These are phyloP conservation scores for Dendroctonus ponderosae DNA, from an alignment of 1,140 invertebrate genomes.

Conservation along the genomic window DNA sequence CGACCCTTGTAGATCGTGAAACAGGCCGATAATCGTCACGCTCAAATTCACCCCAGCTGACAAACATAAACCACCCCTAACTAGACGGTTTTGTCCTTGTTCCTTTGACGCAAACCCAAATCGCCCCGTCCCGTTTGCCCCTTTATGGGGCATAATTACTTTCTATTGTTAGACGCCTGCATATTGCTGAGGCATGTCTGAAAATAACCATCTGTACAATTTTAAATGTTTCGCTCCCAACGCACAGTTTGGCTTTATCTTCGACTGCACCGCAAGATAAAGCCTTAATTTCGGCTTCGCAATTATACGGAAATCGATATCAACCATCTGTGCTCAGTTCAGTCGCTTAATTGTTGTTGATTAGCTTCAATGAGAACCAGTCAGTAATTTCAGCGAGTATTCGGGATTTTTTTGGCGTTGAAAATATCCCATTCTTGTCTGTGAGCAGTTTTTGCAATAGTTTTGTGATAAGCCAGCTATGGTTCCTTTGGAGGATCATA, in stretches of 20 bases:
- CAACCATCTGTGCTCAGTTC: neutral
- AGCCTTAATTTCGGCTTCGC: neutral
- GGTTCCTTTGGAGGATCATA: no score
- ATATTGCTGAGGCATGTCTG: neutral
- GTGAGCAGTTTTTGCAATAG: no score
- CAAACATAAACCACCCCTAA: no score
- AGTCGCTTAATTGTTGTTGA: neutral
- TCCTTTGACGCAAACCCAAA: neutral
- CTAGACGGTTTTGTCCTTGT: neutral
- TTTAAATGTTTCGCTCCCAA: neutral
- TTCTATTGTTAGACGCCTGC: neutral
- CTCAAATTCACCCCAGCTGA: no score
- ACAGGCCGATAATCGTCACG: no score
- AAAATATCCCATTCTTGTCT: no score
- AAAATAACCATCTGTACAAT: neutral
- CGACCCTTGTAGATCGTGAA: no score
- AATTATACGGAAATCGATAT: neutral
- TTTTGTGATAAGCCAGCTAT: no score
- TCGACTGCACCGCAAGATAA: neutral
- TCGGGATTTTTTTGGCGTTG: no score
- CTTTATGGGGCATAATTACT: neutral
- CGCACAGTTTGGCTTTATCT: neutral
- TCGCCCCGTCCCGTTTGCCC: neutral
- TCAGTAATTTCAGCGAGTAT: no score
- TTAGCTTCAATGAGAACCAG: neutral